These are phyloP conservation scores for Otolemur crassicaudatus DNA, from an alignment of 2,797 vertebrate genomes.

Conservation along the genomic window DNA sequence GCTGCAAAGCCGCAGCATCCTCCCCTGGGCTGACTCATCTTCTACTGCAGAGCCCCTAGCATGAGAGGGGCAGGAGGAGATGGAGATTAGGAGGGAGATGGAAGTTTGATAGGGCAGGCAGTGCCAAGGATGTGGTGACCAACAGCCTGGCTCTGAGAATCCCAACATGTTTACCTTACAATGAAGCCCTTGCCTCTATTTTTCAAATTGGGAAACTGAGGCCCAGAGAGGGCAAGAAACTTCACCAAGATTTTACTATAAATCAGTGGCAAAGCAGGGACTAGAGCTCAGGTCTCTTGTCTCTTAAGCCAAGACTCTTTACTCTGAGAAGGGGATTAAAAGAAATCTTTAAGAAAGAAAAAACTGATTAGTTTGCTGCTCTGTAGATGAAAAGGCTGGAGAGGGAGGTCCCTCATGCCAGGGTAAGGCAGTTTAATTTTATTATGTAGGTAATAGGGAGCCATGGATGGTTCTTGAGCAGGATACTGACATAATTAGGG, in stretches of 20 bases:
- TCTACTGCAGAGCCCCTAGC: not conserved
- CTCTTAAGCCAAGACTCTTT: not conserved
- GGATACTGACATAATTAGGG: not conserved
- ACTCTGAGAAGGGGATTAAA: not conserved
- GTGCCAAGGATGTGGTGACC: not conserved
- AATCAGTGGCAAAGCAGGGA: not conserved
- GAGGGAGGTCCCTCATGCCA: not conserved
- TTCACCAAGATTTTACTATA: not conserved
- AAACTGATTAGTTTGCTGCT: not conserved
- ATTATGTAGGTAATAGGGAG: not conserved
- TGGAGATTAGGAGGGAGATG: accelerated
- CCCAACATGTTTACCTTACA: not conserved
- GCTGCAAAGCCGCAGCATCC: not conserved
- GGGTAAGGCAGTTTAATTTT: not conserved
- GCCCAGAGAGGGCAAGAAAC: not conserved
- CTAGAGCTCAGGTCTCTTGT: not conserved
- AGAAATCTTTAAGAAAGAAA: not conserved
- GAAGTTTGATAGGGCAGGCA: too few species aligned
- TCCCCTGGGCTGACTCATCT: not conserved
- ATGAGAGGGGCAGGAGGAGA: not conserved
- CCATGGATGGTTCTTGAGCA: not conserved
- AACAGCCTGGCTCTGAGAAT: not conserved
- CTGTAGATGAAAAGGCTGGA: not conserved
- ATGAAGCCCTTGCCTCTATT: not conserved
- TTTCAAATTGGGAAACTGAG: not conserved